These are phyloP conservation scores for Melinaea marsaeus DNA, from an alignment of 2,888 invertebrate species.

Conservation along the genomic window DNA sequence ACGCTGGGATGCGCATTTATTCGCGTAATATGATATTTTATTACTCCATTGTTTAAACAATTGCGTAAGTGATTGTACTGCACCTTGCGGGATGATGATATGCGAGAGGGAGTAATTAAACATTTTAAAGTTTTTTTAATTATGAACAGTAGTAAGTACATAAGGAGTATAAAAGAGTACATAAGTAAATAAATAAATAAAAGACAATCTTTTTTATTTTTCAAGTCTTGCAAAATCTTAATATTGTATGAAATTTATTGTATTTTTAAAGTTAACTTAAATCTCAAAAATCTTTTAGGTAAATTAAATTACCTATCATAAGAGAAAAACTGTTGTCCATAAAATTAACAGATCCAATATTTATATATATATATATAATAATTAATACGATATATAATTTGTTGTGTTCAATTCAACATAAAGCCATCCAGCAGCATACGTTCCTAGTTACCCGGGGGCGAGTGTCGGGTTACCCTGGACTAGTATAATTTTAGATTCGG, in stretches of 20 bases:
- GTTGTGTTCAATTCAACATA: conserved; percentile 29
- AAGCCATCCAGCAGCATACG: conserved; percentile 52
- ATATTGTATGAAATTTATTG: no score
- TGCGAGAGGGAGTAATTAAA: conserved; percentile 36
- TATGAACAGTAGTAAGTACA: not conserved
- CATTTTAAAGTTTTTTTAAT: not conserved
- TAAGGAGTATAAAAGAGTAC: no score
- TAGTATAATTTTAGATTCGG: conserved; percentile 46
- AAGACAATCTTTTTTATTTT: no score
- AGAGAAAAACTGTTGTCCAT: no score
- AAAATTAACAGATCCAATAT: no score
- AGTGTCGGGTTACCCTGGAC: conserved; percentile 56
- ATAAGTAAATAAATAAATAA: no score
- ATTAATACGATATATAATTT: not conserved
- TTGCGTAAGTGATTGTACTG: conserved; percentile 75
- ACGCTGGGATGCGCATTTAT: conserved; percentile 55
- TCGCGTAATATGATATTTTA: conserved; percentile 72
- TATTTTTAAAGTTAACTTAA: no score
- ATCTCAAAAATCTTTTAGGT: no score
- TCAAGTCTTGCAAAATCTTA: no score
- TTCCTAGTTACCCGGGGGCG: conserved; percentile 43
- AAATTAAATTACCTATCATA: no score
- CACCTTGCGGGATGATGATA: conserved; percentile 52
- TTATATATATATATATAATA: not conserved
- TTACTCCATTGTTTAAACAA: conserved; percentile 75